These are phyloP conservation scores for Cnemophilus loriae DNA, from an alignment of 2,113 vertebrate species.

Conservation along the genomic window DNA sequence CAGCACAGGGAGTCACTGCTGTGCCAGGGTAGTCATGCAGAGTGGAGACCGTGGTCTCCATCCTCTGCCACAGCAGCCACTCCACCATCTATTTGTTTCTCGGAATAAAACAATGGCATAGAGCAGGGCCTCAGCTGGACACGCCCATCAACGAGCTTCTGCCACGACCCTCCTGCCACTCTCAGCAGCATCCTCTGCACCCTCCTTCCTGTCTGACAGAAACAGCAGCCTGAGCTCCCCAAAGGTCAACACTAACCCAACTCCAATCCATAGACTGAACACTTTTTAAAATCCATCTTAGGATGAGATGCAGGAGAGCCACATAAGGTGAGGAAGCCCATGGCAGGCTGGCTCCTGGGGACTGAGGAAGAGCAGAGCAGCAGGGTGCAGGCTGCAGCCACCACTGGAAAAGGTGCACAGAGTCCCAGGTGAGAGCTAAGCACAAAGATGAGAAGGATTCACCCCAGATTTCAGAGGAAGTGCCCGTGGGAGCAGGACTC, in stretches of 20 bases:
- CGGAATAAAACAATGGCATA: background rate
- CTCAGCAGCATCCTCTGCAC: background rate
- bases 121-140: background rate
- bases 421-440: background rate
- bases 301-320: background rate
- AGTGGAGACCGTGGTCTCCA: rapidly evolving
- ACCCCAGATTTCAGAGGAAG: background rate
- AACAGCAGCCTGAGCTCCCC: background rate
- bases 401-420: background rate
- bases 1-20: background rate
- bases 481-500: background rate
- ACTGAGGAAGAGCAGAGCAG: background rate
- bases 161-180: background rate
- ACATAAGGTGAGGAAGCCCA: background rate
- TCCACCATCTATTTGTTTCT: background rate
- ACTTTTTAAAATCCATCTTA: background rate
- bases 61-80: background rate
- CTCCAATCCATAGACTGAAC: background rate
- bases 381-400: background rate
- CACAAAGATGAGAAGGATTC: background rate
- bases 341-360: background rate
- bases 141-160: background rate
- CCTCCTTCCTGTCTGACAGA: background rate
- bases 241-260: background rate
- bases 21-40: background rate